Conservation (phyloP, 2,888 invertebrate species). For the Metellina segmentata region DNA sequence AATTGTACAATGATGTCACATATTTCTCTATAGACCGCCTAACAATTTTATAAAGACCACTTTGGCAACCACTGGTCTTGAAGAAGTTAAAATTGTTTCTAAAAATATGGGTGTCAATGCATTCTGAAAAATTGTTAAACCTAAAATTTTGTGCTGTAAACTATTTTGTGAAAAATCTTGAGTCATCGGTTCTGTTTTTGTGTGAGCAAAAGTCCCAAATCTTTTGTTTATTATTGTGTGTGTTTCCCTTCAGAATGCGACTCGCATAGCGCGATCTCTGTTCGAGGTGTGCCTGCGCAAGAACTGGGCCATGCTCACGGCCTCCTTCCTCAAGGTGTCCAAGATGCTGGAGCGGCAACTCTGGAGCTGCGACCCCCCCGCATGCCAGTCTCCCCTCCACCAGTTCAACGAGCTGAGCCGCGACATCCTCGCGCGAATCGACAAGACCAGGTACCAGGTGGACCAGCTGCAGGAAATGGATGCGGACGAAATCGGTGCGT, state of each 20-base stretch:
- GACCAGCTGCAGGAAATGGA: slow-evolving; percentile 92
- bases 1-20: too few species aligned
- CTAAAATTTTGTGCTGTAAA: too few species aligned
- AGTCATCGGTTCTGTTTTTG: too few species aligned
- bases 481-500: slow-evolving; percentile 89
- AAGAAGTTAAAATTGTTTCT: too few species aligned
- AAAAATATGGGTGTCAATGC: too few species aligned
- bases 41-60: too few species aligned
- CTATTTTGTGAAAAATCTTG: too few species aligned
- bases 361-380: slow-evolving; percentile 91
- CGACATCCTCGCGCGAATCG: slow-evolving; percentile 90
- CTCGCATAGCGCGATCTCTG: slow-evolving; percentile 93
- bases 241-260: slow-evolving; percentile 87
- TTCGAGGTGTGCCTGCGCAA: slow-evolving; percentile 95
- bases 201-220: too few species aligned
- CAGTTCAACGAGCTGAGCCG: slow-evolving; percentile 87
- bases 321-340: slow-evolving; percentile 90
- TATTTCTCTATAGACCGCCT: too few species aligned
- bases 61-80: too few species aligned
- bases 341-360: slow-evolving; percentile 96
- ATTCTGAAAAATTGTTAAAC: too few species aligned
- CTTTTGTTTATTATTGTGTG: too few species aligned
- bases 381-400: slow-evolving; percentile 90
- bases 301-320: slow-evolving; percentile 94
- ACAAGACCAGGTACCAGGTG: slow-evolving; percentile 82